A percentile compares a stretch with the other conserved stretches of the same genome.
Conservation (phyloP, 2,113 vertebrate species). For the Cheirogaleus medius region DNA sequence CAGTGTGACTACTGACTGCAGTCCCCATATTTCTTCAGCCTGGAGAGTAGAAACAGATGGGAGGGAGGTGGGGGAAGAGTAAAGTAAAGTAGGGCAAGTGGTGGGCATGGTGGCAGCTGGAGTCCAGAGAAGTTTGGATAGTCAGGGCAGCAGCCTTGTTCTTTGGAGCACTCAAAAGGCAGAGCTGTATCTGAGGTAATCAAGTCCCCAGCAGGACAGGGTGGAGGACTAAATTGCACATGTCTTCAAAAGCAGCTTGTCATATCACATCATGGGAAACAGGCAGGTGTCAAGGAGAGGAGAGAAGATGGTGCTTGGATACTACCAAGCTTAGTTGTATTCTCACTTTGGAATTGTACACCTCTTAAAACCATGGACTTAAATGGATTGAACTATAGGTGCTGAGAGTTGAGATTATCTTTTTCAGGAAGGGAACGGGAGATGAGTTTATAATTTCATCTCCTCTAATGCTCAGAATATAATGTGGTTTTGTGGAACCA, state of each 20-base stretch:
- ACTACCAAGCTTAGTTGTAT: background rate
- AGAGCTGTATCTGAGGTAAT: background rate
- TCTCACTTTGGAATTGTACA: background rate
- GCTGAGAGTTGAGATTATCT: background rate
- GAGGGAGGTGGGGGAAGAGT: background rate
- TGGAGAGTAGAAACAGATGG: background rate
- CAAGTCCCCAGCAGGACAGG: background rate
- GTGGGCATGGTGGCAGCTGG: background rate
- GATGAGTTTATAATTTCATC: background rate
- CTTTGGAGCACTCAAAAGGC: background rate
- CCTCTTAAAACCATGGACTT: background rate
- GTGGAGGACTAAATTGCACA: background rate
- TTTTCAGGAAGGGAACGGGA: background rate
- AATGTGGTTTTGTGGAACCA: background rate
- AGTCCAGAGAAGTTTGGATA: background rate
- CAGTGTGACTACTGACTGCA: background rate
- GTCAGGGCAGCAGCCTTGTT: background rate
- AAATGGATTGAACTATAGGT: background rate
- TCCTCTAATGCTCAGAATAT: background rate
- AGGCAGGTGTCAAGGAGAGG: background rate
- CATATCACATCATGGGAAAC: background rate
- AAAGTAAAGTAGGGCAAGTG: background rate
- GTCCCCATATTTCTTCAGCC: background rate
- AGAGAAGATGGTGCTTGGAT: background rate
- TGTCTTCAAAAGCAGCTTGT: background rate